phyloP scores from a whole-genome alignment of 2,888 invertebrate species.

The Arctia plantaginis region DNA sequence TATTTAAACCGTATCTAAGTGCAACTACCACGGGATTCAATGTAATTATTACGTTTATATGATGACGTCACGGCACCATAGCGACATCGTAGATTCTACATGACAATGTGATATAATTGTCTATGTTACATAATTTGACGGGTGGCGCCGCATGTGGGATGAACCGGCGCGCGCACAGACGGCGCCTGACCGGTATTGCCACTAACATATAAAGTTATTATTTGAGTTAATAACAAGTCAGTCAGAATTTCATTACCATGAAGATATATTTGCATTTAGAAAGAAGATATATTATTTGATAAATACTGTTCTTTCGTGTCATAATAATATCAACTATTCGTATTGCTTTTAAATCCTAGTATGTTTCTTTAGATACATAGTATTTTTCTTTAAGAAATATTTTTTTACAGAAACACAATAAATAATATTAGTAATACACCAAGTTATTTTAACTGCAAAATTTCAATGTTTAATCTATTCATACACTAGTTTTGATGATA shows the following conservation, averaged over 20 bases:
- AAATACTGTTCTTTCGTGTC: not conserved
- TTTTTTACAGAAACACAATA: no score
- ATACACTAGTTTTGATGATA: not conserved
- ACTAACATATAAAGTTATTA: not conserved
- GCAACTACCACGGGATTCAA: conserved; percentile 18
- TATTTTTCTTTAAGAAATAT: no score
- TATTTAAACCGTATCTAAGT: not conserved
- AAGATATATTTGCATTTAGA: not conserved
- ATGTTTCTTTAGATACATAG: not conserved
- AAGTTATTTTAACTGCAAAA: not conserved
- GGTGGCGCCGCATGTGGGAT: conserved; percentile 53
- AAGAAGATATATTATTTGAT: not conserved
- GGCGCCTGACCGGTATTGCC: conserved; percentile 50
- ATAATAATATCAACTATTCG: no score
- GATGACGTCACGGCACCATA: conserved; percentile 45
- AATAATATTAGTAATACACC: not conserved
- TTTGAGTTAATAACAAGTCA: not conserved
- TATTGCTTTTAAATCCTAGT: not conserved
- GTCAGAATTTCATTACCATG: not conserved
- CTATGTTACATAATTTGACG: conserved; percentile 59
- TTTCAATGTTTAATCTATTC: not conserved
- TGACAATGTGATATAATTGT: conserved; percentile 26
- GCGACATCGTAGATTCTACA: conserved; percentile 33
- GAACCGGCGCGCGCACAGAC: conserved; percentile 49
- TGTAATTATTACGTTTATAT: conserved; percentile 43